Percentiles rank a stretch among this genome's conserved stretches.
These are phyloP conservation scores for Pipistrellus pipistrellus DNA, from an alignment of 2,797 vertebrate genomes.

Conservation along the genomic window DNA sequence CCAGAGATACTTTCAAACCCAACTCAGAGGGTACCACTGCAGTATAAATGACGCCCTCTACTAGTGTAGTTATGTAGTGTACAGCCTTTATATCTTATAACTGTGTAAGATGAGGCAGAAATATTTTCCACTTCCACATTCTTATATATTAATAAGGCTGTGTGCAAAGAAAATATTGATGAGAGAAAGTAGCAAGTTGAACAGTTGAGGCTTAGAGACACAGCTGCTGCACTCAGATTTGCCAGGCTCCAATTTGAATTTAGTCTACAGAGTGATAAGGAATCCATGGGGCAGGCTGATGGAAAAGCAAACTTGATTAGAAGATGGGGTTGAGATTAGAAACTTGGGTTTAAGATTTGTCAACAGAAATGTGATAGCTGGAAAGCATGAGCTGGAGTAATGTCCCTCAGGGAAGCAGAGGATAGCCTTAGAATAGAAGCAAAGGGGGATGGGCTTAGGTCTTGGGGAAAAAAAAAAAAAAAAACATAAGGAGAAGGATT, in stretches of 20 bases:
- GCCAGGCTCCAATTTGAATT: not conserved
- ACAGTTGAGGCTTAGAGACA: not conserved
- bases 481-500: not conserved
- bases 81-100: not conserved
- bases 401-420: slow-evolving; percentile 8
- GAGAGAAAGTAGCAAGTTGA: not conserved
- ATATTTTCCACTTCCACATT: not conserved
- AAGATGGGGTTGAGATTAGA: not conserved
- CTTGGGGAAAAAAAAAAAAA: not conserved
- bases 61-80: not conserved
- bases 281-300: not conserved
- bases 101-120: not conserved
- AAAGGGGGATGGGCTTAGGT: not conserved
- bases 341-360: not conserved
- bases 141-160: not conserved
- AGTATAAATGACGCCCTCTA: not conserved
- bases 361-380: not conserved
- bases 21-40: not conserved
- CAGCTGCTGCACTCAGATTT: not conserved
- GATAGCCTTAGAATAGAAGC: not conserved
- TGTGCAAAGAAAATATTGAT: not conserved
- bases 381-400: not conserved
- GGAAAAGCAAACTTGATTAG: not conserved
- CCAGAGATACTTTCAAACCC: not conserved
- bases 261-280: not conserved